Conservation (phyloP, 2,888 invertebrate genomes). For the Drosophila cracens region DNA sequence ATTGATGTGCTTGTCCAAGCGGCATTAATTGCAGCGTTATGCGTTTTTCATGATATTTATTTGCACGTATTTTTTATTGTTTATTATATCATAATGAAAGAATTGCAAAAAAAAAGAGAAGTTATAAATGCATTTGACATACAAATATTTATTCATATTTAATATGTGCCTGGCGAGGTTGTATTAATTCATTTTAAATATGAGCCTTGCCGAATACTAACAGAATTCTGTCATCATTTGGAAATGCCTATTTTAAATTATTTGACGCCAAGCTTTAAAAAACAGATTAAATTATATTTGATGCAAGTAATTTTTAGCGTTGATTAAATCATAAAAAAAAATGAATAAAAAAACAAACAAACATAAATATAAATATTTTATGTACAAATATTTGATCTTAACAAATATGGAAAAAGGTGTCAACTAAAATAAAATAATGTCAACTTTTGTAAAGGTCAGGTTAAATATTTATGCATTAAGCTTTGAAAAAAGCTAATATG, state of each 20-base stretch:
- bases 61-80: neutral
- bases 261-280: too few relatives aligned
- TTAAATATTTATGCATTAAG: slow-evolving; percentile 56
- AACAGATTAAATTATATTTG: too few relatives aligned
- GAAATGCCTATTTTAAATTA: too few relatives aligned
- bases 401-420: neutral
- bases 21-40: slow-evolving; percentile 28
- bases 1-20: slow-evolving; percentile 35
- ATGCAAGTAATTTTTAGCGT: too few relatives aligned
- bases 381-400: slow-evolving; percentile 20
- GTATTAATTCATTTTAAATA: neutral
- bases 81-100: neutral
- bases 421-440: slow-evolving; percentile 57
- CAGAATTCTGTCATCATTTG: neutral
- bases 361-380: slow-evolving; percentile 12
- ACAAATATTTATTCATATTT: slow-evolving; percentile 10
- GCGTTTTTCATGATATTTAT: neutral
- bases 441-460: slow-evolving; percentile 57
- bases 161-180: neutral
- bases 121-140: slow-evolving; percentile 10
- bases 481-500: slow-evolving; percentile 16
- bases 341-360: too few relatives aligned
- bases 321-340: too few relatives aligned
- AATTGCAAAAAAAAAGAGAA: neutral
- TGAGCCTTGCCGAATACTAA: neutral